These are phyloP conservation scores for Gadopsis marmoratus DNA, from an alignment of 2,797 vertebrate species.

Conservation along the genomic window DNA sequence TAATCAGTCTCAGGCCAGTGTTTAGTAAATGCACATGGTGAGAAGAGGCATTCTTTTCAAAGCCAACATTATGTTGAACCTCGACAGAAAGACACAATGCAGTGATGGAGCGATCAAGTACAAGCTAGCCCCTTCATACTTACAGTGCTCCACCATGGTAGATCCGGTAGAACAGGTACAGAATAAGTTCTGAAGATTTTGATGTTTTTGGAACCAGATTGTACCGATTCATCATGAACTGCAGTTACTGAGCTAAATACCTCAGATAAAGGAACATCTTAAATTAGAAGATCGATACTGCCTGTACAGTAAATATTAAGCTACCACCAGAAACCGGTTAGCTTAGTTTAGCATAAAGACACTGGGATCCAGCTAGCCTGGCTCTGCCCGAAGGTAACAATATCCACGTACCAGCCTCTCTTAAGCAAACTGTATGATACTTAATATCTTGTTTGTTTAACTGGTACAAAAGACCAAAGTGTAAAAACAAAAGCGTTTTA, in stretches of 20 bases:
- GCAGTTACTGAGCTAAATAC: not conserved
- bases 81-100: conserved; percentile 5
- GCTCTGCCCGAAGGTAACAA: no score
- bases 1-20: conserved; percentile 80
- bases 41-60: conserved; percentile 54
- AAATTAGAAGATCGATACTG: not conserved
- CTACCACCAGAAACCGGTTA: not conserved
- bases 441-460: not conserved
- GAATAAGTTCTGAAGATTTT: not conserved
- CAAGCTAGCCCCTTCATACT: conserved; percentile 13
- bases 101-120: conserved; percentile 15
- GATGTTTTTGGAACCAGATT: not conserved
- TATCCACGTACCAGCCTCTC: not conserved
- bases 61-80: conserved; percentile 28
- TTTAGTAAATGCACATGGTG: conserved; percentile 78
- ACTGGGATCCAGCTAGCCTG: not conserved
- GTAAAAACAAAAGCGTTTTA: not conserved
- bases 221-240: not conserved
- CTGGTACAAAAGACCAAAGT: not conserved
- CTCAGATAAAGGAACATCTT: not conserved
- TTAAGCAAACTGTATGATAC: not conserved
- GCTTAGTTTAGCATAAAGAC: not conserved
- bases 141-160: not conserved
- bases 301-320: not conserved
- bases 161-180: conserved; percentile 8